phyloP scores from a whole-genome alignment of 1,140 invertebrate genomes.

The Macrobrachium rosenbergii region DNA sequence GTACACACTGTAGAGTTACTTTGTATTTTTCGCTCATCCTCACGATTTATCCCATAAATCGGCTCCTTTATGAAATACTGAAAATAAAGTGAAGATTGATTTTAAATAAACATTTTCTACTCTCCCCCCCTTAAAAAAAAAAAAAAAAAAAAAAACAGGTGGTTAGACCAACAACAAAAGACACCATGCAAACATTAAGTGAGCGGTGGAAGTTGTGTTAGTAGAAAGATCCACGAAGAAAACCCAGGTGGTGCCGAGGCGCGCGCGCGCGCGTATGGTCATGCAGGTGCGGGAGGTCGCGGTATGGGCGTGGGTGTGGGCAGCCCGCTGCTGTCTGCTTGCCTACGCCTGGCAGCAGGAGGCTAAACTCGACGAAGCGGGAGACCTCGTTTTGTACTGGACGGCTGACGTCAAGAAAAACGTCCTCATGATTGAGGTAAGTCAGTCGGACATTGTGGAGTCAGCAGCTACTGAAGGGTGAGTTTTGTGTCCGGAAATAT shows the following conservation, averaged over 20 bases:
- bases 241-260: too few relatives aligned
- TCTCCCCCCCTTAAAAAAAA: too few relatives aligned
- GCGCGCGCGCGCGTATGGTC: too few relatives aligned
- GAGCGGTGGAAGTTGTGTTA: too few relatives aligned
- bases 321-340: conserved; percentile 15
- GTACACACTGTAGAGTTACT: neutral
- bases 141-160: neutral
- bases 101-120: neutral
- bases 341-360: conserved; percentile 46
- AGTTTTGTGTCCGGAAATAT: too few relatives aligned
- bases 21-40: neutral
- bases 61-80: too few relatives aligned
- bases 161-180: neutral
- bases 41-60: too few relatives aligned
- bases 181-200: too few relatives aligned
- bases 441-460: neutral
- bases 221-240: too few relatives aligned
- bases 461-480: neutral
- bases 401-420: conserved; percentile 51
- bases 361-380: conserved; percentile 31
- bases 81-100: neutral
- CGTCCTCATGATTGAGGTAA: conserved; percentile 49
- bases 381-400: conserved; percentile 43
- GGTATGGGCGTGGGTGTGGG: conserved; percentile 18
- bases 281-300: conserved; percentile 34